A percentile compares a stretch with the other conserved stretches of the same genome.
Conservation (phyloP, 2,797 vertebrate genomes). For the Pangasius larnaudii region DNA sequence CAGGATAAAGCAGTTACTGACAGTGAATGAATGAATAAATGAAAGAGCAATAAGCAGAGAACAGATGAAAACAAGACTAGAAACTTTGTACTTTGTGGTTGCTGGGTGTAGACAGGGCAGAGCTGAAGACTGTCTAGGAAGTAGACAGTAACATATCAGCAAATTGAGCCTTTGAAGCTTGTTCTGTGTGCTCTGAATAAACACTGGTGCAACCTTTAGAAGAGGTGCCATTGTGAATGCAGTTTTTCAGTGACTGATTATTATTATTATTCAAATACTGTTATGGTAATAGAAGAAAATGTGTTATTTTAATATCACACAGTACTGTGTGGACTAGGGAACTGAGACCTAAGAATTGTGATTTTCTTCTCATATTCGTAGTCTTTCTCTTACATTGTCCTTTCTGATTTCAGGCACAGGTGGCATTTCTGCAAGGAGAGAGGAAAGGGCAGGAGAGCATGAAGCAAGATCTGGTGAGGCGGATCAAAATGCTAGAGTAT, state of each 20-base stretch:
- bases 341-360: neutral
- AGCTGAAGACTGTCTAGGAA: too few species aligned
- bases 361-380: neutral
- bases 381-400: neutral
- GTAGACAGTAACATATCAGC: too few species aligned
- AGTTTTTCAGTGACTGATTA: neutral
- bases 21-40: too few species aligned
- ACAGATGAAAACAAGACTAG: too few species aligned
- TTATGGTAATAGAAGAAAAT: neutral
- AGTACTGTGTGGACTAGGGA: neutral
- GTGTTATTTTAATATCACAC: neutral
- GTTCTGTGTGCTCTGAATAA: neutral
- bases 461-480: constrained; percentile 80
- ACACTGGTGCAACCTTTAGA: neutral
- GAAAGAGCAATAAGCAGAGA: too few species aligned
- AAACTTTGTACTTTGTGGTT: too few species aligned
- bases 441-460: constrained; percentile 87
- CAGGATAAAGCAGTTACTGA: too few species aligned
- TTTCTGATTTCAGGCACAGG: constrained; percentile 52
- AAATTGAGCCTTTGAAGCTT: neutral
- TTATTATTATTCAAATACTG: neutral
- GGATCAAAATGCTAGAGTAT: constrained; percentile 65
- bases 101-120: too few species aligned
- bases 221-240: neutral
- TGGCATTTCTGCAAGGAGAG: constrained; percentile 60